A percentile compares a stretch with the other conserved stretches of the same genome.
Conservation (phyloP, 2,888 invertebrate genomes). For the Scrobipalpa costella region DNA sequence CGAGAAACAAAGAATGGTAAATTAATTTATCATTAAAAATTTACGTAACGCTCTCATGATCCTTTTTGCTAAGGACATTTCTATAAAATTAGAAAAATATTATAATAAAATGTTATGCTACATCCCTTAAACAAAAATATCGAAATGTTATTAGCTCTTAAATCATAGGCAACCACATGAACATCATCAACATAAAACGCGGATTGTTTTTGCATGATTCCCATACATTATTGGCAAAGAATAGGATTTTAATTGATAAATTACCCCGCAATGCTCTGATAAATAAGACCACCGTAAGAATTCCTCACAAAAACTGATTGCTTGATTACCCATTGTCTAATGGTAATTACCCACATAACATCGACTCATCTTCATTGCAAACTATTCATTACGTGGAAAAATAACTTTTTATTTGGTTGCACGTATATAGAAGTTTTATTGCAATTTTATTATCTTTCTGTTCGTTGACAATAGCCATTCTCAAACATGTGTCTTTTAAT, state of each 20-base stretch:
- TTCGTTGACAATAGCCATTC: constrained; percentile 26
- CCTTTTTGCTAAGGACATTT: no score
- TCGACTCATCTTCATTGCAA: constrained; percentile 25
- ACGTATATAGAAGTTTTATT: constrained; percentile 35
- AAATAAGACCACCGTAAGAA: constrained; percentile 8
- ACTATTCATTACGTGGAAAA: constrained; percentile 30
- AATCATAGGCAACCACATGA: neutral
- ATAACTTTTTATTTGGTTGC: constrained; percentile 30
- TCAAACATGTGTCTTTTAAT: constrained; percentile 6
- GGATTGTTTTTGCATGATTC: constrained; percentile 3
- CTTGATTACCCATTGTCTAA: constrained; percentile 28
- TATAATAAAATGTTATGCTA: no score
- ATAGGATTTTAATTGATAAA: constrained; percentile 30
- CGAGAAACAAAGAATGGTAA: neutral
- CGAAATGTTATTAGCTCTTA: neutral
- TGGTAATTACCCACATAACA: constrained; percentile 17
- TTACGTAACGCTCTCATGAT: neutral
- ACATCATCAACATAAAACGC: neutral
- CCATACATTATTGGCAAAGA: constrained; percentile 7
- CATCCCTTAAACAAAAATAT: no score
- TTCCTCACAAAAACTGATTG: constrained; percentile 24
- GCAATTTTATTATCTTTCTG: constrained; percentile 28
- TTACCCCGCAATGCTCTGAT: constrained; percentile 3
- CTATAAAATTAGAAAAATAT: no score
- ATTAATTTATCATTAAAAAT: neutral